Evolutionary conservation across 2,888 invertebrate genomes (phyloP).

Genomic region (Eupithecia tripunctaria): DNA sequence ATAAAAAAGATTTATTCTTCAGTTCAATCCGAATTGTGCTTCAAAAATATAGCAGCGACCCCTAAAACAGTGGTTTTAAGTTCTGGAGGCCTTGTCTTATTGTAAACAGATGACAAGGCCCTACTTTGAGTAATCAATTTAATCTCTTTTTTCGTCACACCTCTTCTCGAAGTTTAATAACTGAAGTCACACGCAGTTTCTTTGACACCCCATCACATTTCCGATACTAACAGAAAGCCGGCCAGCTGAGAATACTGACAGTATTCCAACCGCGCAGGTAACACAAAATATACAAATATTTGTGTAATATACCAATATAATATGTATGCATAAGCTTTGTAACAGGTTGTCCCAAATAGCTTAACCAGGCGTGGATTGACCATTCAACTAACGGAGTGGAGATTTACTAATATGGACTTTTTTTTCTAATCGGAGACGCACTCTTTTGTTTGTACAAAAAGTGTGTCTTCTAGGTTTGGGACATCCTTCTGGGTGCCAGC

Average conservation of each 20-base stretch:
- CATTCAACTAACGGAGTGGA: constrained; percentile 6
- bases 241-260: constrained; percentile 73
- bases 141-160: not conserved
- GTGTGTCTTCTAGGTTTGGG: constrained; percentile 27
- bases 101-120: not conserved
- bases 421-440: constrained; percentile 1
- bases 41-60: not conserved
- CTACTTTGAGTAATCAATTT: not conserved
- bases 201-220: constrained; percentile 47
- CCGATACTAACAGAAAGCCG: constrained; percentile 52
- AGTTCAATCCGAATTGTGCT: not conserved
- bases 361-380: constrained; percentile 25
- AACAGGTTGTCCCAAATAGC: constrained; percentile 41
- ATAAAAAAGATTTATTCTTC: too few relatives aligned
- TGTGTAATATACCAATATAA: constrained; percentile 43
- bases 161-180: constrained; percentile 54
- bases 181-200: constrained; percentile 39
- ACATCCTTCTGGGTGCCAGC: constrained; percentile 33
- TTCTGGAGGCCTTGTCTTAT: not conserved
- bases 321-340: constrained; percentile 39
- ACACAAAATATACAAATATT: constrained; percentile 53
- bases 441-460: constrained; percentile 8
- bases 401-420: not conserved
- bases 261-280: constrained; percentile 80
- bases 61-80: not conserved